Percentiles rank a stretch among this genome's conserved stretches.
phyloP scores from a whole-genome alignment of 2,113 vertebrate genomes.

The Larimichthys crocea region DNA sequence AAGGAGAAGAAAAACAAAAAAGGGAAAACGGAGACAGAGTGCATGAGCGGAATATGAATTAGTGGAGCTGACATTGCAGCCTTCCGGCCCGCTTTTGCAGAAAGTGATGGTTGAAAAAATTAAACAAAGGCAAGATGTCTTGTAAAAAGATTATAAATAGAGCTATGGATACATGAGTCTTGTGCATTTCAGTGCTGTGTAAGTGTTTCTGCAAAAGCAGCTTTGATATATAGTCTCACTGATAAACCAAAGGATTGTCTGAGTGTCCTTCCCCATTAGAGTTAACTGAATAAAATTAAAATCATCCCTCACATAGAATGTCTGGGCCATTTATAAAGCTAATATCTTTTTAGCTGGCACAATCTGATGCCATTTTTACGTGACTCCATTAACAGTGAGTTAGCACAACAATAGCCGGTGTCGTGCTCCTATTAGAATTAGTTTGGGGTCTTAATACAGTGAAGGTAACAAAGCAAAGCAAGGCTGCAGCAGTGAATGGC shows the following conservation, averaged over 20 bases:
- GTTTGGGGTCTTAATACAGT: constrained; percentile 24
- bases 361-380: constrained; percentile 50
- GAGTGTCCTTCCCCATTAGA: constrained; percentile 58
- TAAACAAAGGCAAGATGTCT: constrained; percentile 37
- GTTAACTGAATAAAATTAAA: constrained; percentile 46
- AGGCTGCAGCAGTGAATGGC: constrained; percentile 30
- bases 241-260: constrained; percentile 57
- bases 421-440: constrained; percentile 38
- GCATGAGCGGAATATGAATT: constrained; percentile 62
- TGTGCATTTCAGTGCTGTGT: constrained; percentile 64
- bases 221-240: constrained; percentile 53
- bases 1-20: constrained; percentile 26
- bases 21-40: neutral
- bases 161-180: constrained; percentile 43
- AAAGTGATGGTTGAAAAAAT: constrained; percentile 18
- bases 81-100: constrained; percentile 1
- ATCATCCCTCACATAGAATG: constrained; percentile 61
- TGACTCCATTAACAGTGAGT: constrained; percentile 43
- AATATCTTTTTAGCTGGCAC: constrained; percentile 59
- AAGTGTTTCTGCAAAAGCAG: constrained; percentile 58
- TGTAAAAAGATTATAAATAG: constrained; percentile 61
- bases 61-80: constrained; percentile 42
- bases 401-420: constrained; percentile 36
- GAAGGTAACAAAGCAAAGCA: constrained; percentile 21
- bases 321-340: constrained; percentile 54